phyloP scores from a whole-genome alignment of 1,140 invertebrate species.

The Carposina sasakii region DNA sequence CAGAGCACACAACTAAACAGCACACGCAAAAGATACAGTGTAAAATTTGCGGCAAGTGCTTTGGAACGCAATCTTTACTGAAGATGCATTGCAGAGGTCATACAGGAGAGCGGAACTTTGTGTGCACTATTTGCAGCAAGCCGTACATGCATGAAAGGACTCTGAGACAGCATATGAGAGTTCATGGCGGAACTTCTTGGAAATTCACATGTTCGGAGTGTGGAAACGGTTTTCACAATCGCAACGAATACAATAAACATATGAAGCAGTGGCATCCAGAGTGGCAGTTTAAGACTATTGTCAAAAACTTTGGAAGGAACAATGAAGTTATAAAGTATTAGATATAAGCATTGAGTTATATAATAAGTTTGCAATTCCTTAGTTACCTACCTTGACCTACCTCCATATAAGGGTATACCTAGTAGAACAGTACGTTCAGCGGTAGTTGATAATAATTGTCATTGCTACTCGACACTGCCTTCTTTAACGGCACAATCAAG shows the following conservation, averaged over 20 bases:
- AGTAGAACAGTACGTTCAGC: too few species aligned
- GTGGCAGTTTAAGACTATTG: conserved; percentile 51
- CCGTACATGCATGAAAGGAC: conserved; percentile 79
- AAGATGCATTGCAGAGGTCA: conserved; percentile 83
- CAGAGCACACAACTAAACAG: conserved; percentile 65
- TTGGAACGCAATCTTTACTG: conserved; percentile 73
- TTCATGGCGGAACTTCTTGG: conserved; percentile 74
- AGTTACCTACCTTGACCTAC: too few species aligned
- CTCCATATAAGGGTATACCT: too few species aligned
- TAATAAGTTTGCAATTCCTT: background rate
- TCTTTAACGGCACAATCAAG: too few species aligned
- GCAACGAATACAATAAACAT: conserved; percentile 58
- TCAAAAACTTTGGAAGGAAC: conserved; percentile 40
- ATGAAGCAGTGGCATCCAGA: conserved; percentile 64
- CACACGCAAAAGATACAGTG: conserved; percentile 73
- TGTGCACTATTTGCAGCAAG: conserved; percentile 74
- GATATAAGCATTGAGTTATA: background rate
- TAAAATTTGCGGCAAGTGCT: conserved; percentile 72
- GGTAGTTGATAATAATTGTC: too few species aligned
- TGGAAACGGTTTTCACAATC: conserved; percentile 66
- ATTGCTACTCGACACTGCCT: too few species aligned
- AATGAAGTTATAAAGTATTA: conserved; percentile 13
- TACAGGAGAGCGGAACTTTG: conserved; percentile 77
- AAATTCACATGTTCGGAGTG: conserved; percentile 72
- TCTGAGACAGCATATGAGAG: conserved; percentile 80